phyloP scores from a whole-genome alignment of 1,140 invertebrate species.

The Trichonephila clavata region DNA sequence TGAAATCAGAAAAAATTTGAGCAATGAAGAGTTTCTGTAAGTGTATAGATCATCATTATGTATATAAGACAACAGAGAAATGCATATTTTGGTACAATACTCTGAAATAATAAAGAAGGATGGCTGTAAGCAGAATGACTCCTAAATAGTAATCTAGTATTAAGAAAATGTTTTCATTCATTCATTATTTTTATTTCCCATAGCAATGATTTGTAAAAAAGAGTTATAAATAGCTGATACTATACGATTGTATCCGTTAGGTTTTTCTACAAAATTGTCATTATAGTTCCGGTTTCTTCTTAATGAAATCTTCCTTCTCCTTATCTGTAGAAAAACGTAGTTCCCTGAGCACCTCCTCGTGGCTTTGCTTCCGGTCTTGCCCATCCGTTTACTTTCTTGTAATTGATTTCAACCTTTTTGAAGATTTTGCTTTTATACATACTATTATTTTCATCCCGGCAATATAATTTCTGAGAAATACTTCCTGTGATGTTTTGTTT shows the following conservation, averaged over 20 bases:
- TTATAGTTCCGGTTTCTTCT: slow-evolving; percentile 34
- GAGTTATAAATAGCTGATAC: slow-evolving; percentile 6
- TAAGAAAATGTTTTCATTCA: neutral
- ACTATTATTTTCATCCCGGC: neutral
- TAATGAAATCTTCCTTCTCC: slow-evolving; percentile 12
- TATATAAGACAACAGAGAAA: too few relatives aligned
- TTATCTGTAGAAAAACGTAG: neutral
- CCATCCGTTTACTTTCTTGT: slow-evolving; percentile 12
- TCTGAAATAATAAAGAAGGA: too few relatives aligned
- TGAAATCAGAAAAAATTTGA: too few relatives aligned
- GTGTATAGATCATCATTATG: too few relatives aligned
- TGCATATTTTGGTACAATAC: too few relatives aligned
- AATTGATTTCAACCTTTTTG: slow-evolving; percentile 10
- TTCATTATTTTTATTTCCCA: neutral
- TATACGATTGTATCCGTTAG: neutral
- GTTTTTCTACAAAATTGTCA: neutral
- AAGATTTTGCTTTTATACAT: neutral
- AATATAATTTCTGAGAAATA: neutral
- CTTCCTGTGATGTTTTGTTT: neutral
- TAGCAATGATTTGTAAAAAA: neutral
- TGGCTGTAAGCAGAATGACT: too few relatives aligned
- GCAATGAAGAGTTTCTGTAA: too few relatives aligned
- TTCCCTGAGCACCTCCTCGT: neutral
- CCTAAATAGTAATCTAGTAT: too few relatives aligned
- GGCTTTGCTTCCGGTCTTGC: slow-evolving; percentile 13